phyloP scores from a whole-genome alignment of 2,113 vertebrate genomes.

The Odontophorus gujanensis region DNA sequence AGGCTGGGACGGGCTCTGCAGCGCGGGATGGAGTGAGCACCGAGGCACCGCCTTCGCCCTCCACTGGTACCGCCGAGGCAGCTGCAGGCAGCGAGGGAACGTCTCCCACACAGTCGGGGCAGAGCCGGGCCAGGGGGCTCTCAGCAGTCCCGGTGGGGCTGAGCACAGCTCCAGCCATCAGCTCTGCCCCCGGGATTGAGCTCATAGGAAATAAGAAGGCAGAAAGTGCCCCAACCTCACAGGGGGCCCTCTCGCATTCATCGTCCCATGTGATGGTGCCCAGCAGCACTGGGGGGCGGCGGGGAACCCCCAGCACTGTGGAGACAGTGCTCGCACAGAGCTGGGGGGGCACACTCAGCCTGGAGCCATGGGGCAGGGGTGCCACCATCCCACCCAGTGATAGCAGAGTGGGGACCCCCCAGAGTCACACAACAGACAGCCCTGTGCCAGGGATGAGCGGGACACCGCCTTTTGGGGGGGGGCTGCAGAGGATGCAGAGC shows the following conservation, averaged over 20 bases:
- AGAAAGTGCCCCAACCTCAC: rapidly evolving
- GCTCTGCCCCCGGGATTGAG: rapidly evolving
- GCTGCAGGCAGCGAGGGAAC: rapidly evolving
- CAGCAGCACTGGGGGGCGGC: rapidly evolving
- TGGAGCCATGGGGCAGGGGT: rapidly evolving
- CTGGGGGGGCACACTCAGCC: background rate
- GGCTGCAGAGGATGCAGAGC: background rate
- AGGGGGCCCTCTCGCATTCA: rapidly evolving
- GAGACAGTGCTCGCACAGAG: background rate
- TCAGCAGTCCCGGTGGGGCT: rapidly evolving
- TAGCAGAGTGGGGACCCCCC: background rate
- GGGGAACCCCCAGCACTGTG: background rate
- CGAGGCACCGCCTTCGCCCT: rapidly evolving
- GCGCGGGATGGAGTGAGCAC: rapidly evolving
- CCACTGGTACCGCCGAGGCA: rapidly evolving
- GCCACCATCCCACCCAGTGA: rapidly evolving
- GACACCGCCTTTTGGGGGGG: rapidly evolving
- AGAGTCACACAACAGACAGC: rapidly evolving
- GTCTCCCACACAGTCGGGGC: rapidly evolving
- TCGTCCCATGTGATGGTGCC: rapidly evolving
- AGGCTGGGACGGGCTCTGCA: rapidly evolving
- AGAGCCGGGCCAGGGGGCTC: background rate
- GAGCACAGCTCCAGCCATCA: rapidly evolving
- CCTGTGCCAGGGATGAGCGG: rapidly evolving
- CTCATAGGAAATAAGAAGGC: rapidly evolving